Base-by-base conservation (phyloP, 2,113 vertebrate genomes). In the Uria aalge region DNA sequence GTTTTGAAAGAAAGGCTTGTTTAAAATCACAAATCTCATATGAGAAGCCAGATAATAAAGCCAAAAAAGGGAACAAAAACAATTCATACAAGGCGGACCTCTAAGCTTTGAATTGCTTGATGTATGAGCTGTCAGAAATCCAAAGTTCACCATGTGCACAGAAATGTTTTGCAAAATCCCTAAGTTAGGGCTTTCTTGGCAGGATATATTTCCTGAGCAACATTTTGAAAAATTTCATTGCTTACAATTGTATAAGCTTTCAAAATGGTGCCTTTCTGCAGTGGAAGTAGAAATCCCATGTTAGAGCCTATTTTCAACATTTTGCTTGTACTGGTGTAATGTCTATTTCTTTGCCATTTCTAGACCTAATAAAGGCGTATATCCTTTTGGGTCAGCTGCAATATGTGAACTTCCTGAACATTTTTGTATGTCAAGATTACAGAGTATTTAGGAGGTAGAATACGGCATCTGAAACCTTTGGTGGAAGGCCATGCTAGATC, bases 31-130 rank as follows among this genome's bases (percentile, higher is more conserved):
- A 92, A 74, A 87, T 96, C 91, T 96, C 69, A 15, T 75, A 73
- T 50, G 74, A 96, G 97, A 95, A 92, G 84, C 57, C 87, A 94
- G 73, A 95, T 94, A 92, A 91, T 92, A 94, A 95, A 80, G 89
- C 91, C 92, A 92, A 95, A 97, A 95, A 97, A 92, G 92, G 96
- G 67, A 95, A 97, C 36, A 85, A 97, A 97, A 94, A 48, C 88
- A 94, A 66, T 94, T 95, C 91, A 57, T 95, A 53, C 80, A 76
- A 91, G 89, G 88, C 43, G 1, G 91, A 95, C 86, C 74, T 96
- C 91, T 95, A 89, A 92, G 95, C 86, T 95, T 87, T 91, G 74
- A 90, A 73, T 88, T 48, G 91, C 86, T 55, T 97, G 86, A 97
- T 95, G 57, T 82, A 96, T 27, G 86, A 97, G 48, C 80, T 97